Percentiles rank a stretch among this genome's conserved stretches.
Conservation (phyloP, 2,113 vertebrate genomes). For the Heterocephalus glaber region DNA sequence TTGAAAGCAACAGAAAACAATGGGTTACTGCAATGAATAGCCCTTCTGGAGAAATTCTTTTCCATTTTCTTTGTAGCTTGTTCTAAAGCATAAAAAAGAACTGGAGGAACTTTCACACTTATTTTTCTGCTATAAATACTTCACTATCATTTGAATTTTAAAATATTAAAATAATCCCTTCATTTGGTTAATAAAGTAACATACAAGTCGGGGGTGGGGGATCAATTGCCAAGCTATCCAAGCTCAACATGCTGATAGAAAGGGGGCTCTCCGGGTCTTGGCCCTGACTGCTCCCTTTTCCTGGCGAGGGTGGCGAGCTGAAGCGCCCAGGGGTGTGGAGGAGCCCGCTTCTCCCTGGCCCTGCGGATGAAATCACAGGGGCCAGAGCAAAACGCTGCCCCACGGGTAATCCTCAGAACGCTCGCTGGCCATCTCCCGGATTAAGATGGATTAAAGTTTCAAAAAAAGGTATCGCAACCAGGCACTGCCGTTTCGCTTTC, state of each 20-base stretch:
- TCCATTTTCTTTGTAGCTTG: background rate
- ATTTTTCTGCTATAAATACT: conserved; percentile 16
- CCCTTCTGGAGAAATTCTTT: background rate
- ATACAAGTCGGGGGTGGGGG: background rate
- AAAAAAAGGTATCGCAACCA: background rate
- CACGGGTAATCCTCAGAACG: background rate
- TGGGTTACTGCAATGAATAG: background rate
- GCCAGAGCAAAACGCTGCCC: background rate
- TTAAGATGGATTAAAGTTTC: background rate
- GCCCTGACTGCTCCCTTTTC: background rate
- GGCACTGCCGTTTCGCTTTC: background rate
- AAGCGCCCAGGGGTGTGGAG: background rate
- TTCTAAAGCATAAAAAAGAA: conserved; percentile 37
- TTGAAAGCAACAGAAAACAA: background rate
- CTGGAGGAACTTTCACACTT: background rate
- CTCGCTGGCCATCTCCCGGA: too few relatives aligned
- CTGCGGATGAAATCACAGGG: background rate
- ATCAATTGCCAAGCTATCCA: background rate
- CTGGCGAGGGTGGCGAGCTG: background rate
- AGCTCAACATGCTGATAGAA: background rate
- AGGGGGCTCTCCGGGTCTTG: background rate
- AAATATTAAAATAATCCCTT: background rate
- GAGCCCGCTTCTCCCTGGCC: background rate
- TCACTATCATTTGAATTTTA: background rate
- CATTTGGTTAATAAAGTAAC: background rate